Base-by-base conservation (phyloP, 2,888 invertebrate species). In the Notodonta dromedarius region DNA sequence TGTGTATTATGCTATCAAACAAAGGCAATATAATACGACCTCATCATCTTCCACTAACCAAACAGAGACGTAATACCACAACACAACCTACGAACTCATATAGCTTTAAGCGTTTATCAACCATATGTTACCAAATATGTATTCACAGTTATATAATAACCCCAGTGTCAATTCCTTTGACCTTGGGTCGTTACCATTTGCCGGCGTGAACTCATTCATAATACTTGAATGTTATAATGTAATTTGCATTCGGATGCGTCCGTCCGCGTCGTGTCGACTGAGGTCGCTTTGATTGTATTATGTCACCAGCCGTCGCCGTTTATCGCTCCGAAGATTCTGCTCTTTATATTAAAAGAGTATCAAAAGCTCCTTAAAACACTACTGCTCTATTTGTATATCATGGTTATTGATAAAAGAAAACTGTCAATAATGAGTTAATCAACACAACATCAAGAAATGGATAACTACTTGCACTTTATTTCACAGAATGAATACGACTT, bases 221-320 rank as follows among this genome's bases (percentile, higher is more conserved):
- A 80, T 74, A 74, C 69, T 70, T 76, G 71, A 79, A 76, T 76
- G 74, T 70, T 79, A 73, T 80, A 77, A 83, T 81, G 77, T 82
- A 80, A 85, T 86, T 87, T 85, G 82, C 85, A 85, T 84, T 73
- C 73, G 73, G 82, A 85, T 84, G 79, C 71, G 73, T 51, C 57
- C 61, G 66, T n/a, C n/a, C n/a, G n/a, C n/a, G n/a, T 64, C 71
- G 73, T 73, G 74, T 75, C 71, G 66, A 63, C 63, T 70, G 71
- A 76, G 79, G 74, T 78, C 78, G 76, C 73, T 69, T 63, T 67
- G 70, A 75, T 77, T 77, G 66, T 72, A 76, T 75, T 78, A 76
- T 67, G 67, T 60, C 63, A 71, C 57, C 57, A 51, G 44, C 55
- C 51, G 24, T 39, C 59, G 51, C 56, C 40, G 62, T 52, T 52